Conservation (phyloP, 2,888 invertebrate genomes). For the Heliconius sara region DNA sequence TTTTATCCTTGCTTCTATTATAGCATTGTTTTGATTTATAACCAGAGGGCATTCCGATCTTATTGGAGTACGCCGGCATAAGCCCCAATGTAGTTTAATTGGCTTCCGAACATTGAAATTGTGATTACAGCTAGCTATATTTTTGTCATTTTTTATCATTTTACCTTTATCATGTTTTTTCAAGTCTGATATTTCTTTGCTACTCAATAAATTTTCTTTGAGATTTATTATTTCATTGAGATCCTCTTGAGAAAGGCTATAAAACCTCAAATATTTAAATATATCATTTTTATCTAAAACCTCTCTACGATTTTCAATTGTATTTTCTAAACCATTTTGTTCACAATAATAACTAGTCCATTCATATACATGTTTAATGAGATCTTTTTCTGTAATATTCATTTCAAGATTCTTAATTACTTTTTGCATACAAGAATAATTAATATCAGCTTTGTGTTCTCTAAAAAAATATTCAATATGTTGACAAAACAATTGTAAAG, state of each 20-base stretch:
- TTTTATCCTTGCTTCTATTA: conserved; percentile 68
- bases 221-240: conserved; percentile 67
- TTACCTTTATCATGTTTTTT: conserved; percentile 37
- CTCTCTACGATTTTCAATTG: conserved; percentile 73
- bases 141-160: conserved; percentile 49
- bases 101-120: conserved; percentile 59
- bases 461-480: conserved; percentile 82
- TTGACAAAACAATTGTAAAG: conserved; percentile 82
- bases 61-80: conserved; percentile 72
- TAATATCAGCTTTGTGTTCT: conserved; percentile 78
- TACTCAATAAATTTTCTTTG: conserved; percentile 66
- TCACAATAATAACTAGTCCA: conserved; percentile 83
- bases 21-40: conserved; percentile 67
- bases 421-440: conserved; percentile 74
- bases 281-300: conserved; percentile 72
- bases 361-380: conserved; percentile 80
- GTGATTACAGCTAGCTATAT: conserved; percentile 47
- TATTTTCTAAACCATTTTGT: conserved; percentile 65
- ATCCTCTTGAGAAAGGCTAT: conserved; percentile 65
- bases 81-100: conserved; percentile 69
- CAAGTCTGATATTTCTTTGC: conserved; percentile 48
- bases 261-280: conserved; percentile 76
- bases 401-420: conserved; percentile 79
- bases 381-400: conserved; percentile 80
- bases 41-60: conserved; percentile 72